phyloP scores from a whole-genome alignment of 2,113 vertebrate genomes.

The Megaceryle maxima region DNA sequence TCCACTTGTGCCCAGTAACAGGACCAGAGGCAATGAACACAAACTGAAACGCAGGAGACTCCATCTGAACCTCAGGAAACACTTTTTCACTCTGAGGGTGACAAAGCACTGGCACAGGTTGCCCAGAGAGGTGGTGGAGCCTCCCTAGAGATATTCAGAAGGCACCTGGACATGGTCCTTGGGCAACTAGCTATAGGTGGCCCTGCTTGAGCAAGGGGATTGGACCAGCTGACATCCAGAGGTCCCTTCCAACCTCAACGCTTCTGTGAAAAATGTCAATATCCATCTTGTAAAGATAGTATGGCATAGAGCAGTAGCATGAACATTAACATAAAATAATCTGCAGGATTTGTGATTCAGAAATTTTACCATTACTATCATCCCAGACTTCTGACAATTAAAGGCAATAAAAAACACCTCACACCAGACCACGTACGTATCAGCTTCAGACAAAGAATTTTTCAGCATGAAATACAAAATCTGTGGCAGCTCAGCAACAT shows the following conservation, averaged over 20 bases:
- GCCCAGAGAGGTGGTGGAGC: background rate
- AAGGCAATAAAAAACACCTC: background rate
- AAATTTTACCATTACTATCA: background rate
- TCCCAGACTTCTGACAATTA: background rate
- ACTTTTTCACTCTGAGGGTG: background rate
- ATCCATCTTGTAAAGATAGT: background rate
- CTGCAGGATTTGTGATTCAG: background rate
- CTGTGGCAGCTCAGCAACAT: background rate
- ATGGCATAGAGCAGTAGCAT: background rate
- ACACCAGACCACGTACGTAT: too few species aligned
- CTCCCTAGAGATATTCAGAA: background rate
- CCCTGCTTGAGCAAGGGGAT: fast-evolving
- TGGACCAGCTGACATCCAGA: background rate
- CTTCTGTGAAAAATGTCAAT: background rate
- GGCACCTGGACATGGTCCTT: background rate
- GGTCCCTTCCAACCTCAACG: background rate
- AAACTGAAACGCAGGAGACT: background rate
- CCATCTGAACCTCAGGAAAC: background rate
- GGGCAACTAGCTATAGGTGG: background rate
- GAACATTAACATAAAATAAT: background rate
- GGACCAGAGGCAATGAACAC: too few species aligned
- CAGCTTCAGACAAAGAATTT: background rate
- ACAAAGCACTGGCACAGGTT: background rate
- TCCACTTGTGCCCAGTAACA: too few species aligned
- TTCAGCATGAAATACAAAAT: background rate